Percentiles rank a stretch among this genome's conserved stretches.
Conservation (phyloP, 2,797 vertebrate genomes). For the Rallus crepitans region DNA sequence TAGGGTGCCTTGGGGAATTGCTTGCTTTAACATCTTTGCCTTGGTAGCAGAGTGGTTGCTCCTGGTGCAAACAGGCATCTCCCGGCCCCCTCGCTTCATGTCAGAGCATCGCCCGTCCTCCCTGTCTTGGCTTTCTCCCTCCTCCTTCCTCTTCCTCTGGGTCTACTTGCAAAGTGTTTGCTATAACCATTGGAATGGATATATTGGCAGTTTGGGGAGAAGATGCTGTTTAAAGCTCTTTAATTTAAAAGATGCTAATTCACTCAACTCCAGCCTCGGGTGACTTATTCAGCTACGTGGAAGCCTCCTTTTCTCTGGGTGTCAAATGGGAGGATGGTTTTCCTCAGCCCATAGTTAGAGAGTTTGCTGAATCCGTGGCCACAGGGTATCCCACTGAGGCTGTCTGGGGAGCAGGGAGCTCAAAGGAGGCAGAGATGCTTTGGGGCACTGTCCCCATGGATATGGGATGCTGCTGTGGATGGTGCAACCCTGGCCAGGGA, state of each 20-base stretch:
- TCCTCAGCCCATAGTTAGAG: neutral
- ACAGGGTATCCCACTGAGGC: neutral
- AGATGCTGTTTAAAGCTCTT: slow-evolving; percentile 50
- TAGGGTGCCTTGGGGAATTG: slow-evolving; percentile 47
- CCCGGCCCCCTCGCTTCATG: rapidly evolving
- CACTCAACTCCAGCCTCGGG: neutral
- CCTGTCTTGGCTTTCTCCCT: neutral
- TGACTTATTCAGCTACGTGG: neutral
- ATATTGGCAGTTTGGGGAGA: slow-evolving; percentile 28
- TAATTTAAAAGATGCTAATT: slow-evolving; percentile 60
- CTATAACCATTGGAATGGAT: neutral
- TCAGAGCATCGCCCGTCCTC: rapidly evolving
- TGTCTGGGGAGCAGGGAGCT: neutral
- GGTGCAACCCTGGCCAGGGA: neutral
- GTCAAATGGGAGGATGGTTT: neutral
- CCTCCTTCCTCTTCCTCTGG: slow-evolving; percentile 25
- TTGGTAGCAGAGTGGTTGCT: neutral
- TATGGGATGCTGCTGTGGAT: neutral
- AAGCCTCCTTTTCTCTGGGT: neutral
- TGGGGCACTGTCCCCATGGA: neutral
- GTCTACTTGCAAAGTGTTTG: slow-evolving; percentile 19
- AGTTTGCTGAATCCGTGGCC: neutral
- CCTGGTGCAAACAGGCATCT: neutral
- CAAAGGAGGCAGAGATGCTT: neutral
- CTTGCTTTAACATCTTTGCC: neutral